Conservation (phyloP, 2,888 invertebrate genomes). For the Dicranocentrus wangi region DNA sequence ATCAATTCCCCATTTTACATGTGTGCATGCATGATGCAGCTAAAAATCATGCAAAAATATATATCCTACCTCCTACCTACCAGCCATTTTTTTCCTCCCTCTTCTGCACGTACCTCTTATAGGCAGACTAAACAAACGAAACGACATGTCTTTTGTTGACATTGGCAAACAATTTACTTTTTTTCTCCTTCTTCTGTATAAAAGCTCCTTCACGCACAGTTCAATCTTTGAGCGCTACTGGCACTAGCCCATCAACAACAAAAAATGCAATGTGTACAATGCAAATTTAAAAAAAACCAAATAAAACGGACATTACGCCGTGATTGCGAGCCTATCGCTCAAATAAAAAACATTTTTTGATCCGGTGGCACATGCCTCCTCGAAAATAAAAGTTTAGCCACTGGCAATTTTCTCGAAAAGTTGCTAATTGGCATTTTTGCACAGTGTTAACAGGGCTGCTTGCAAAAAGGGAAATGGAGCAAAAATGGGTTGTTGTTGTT, state of each 20-base stretch:
- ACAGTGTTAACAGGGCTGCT: no score
- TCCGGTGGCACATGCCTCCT: no score
- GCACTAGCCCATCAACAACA: background rate
- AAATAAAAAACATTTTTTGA: no score
- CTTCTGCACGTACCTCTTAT: background rate
- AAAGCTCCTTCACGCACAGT: background rate
- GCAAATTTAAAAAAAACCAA: no score
- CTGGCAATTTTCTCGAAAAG: no score
- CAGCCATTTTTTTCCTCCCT: background rate
- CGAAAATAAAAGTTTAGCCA: no score
- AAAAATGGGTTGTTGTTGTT: no score
- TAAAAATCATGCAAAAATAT: background rate
- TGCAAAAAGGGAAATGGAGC: no score
- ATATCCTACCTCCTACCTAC: background rate
- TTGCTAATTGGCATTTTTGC: no score
- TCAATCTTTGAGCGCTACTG: background rate
- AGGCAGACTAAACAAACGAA: background rate
- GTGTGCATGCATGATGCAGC: background rate
- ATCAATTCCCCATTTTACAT: slow-evolving; percentile 9
- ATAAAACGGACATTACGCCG: no score
- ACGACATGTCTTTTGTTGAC: background rate
- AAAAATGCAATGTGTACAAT: no score
- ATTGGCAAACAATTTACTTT: slow-evolving; percentile 29
- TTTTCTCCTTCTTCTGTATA: background rate
- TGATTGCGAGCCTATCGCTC: no score